Percentiles rank a stretch among this genome's conserved stretches.
Conservation (phyloP, 2,888 invertebrate genomes). For the Trissonchulus latispiculum region DNA sequence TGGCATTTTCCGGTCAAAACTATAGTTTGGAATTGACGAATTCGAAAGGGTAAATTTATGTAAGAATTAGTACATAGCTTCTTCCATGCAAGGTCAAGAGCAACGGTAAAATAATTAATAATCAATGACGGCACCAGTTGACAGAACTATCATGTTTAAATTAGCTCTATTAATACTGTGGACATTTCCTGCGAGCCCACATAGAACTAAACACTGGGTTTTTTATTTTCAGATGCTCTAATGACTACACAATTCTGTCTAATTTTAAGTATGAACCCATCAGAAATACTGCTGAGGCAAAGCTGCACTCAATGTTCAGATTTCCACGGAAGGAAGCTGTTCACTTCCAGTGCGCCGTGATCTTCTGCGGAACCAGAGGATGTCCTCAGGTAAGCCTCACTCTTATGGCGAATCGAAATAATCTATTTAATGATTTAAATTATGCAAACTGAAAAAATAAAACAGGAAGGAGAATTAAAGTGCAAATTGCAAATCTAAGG, state of each 20-base stretch:
- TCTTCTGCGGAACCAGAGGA: slow-evolving; percentile 54
- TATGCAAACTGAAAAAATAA: too few species aligned
- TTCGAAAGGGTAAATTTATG: slow-evolving; percentile 8
- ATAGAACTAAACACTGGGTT: too few species aligned
- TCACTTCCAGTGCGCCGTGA: slow-evolving; percentile 77
- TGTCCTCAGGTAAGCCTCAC: background rate
- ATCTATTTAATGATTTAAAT: too few species aligned
- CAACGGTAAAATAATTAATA: too few species aligned
- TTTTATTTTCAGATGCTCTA: slow-evolving; percentile 60
- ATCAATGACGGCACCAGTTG: too few species aligned
- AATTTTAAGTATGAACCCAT: slow-evolving; percentile 58
- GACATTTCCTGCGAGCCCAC: too few species aligned
- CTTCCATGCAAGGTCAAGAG: too few species aligned
- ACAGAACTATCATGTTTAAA: too few species aligned
- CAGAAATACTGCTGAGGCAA: slow-evolving; percentile 60
- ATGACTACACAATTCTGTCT: slow-evolving; percentile 57
- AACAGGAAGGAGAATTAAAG: too few species aligned
- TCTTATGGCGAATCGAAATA: too few species aligned
- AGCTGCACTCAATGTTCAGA: slow-evolving; percentile 64
- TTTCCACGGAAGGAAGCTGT: slow-evolving; percentile 70
- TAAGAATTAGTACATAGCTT: background rate
- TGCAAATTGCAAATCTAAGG: too few species aligned
- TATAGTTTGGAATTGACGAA: slow-evolving; percentile 19
- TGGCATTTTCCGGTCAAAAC: slow-evolving; percentile 18
- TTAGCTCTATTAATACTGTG: too few species aligned